These are phyloP conservation scores for Tachycineta bicolor DNA, from an alignment of 2,113 vertebrate genomes.

Conservation along the genomic window DNA sequence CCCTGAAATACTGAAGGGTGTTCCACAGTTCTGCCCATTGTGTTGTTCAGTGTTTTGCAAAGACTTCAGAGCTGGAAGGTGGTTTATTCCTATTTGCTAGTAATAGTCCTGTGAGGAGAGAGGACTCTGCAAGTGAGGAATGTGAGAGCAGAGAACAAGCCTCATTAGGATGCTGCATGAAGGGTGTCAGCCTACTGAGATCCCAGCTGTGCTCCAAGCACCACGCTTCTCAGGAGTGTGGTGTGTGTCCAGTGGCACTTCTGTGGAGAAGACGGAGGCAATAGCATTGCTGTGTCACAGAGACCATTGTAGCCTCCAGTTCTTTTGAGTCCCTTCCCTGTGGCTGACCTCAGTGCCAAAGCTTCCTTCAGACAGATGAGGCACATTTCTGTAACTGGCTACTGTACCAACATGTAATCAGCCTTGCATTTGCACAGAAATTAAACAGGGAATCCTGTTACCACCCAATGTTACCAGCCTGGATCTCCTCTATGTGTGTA, in stretches of 20 bases:
- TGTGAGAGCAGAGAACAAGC: not conserved
- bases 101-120: not conserved
- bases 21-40: not conserved
- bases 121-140: not conserved
- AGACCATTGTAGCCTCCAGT: not conserved
- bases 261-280: not conserved
- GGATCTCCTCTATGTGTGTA: not conserved
- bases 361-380: not conserved
- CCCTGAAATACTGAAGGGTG: not conserved
- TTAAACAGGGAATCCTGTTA: not conserved
- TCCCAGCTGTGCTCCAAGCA: not conserved
- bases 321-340: not conserved
- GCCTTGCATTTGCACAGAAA: not conserved
- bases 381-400: not conserved
- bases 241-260: not conserved
- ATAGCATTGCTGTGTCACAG: not conserved
- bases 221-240: not conserved
- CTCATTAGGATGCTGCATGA: not conserved
- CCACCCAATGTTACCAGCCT: not conserved
- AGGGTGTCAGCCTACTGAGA: not conserved
- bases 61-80: not conserved
- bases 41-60: not conserved
- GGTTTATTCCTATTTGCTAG: slow-evolving; percentile 30
- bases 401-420: not conserved
- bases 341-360: not conserved